Conservation (phyloP, 2,797 vertebrate species). For the Lepidocolaptes lacrymiger region DNA sequence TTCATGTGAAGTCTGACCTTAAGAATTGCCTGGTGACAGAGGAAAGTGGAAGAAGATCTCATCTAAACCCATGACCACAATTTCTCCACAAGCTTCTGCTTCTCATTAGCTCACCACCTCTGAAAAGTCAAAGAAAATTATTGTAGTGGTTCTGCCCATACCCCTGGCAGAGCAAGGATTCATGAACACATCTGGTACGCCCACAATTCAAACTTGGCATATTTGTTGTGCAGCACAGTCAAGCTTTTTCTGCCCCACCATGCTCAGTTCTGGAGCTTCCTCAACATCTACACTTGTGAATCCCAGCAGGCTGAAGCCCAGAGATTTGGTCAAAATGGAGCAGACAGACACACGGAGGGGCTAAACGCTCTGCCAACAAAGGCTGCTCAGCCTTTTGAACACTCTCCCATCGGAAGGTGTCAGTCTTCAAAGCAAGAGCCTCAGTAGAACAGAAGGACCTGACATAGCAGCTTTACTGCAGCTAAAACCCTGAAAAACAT, state of each 20-base stretch:
- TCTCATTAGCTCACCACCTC: not conserved
- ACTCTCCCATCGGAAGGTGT: not conserved
- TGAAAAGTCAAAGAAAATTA: not conserved
- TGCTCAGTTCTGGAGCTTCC: not conserved
- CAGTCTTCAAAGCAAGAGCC: not conserved
- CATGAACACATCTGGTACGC: not conserved
- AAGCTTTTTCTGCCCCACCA: not conserved
- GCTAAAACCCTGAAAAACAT: not conserved
- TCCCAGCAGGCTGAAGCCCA: not conserved
- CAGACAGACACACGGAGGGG: not conserved
- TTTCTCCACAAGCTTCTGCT: not conserved
- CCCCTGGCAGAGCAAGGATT: not conserved
- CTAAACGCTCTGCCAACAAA: not conserved
- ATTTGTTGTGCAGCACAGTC: not conserved
- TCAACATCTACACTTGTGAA: not conserved
- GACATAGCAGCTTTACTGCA: not conserved
- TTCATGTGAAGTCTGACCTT: not conserved
- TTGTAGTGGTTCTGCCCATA: not conserved
- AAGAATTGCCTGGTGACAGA: not conserved
- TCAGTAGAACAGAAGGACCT: not conserved
- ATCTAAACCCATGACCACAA: not conserved
- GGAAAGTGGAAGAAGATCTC: not conserved
- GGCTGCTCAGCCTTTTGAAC: not conserved
- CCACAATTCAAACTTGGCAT: not conserved
- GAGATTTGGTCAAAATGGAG: not conserved